A percentile compares a stretch with the other conserved stretches of the same genome.
These are phyloP conservation scores for Bathynomus jamesi DNA, from an alignment of 1,140 invertebrate genomes.

Conservation along the genomic window DNA sequence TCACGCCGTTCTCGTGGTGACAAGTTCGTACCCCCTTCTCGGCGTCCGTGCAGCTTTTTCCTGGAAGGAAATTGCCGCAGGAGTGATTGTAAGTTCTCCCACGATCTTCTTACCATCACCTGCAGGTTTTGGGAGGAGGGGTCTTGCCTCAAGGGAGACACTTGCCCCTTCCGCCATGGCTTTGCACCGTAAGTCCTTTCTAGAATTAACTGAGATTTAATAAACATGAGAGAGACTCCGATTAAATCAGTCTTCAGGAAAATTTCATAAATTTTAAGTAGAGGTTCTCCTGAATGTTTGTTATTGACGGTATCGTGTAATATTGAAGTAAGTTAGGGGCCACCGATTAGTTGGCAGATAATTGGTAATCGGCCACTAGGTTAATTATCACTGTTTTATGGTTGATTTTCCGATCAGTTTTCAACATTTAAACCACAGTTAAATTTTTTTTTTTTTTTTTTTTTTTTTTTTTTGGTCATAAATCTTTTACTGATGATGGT, in stretches of 20 bases:
- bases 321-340: no score
- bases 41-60: conserved; percentile 48
- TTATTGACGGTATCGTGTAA: no score
- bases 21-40: conserved; percentile 23
- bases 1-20: conserved; percentile 36
- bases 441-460: no score
- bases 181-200: conserved; percentile 38
- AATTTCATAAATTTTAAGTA: no score
- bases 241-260: background rate
- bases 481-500: no score
- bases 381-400: no score
- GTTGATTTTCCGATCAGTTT: no score
- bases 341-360: no score
- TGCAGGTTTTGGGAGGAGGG: conserved; percentile 50
- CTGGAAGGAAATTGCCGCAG: conserved; percentile 49
- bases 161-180: conserved; percentile 50
- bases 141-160: conserved; percentile 45
- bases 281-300: no score
- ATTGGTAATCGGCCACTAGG: no score
- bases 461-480: no score
- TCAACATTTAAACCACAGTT: no score
- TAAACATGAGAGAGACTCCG: background rate
- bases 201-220: background rate
- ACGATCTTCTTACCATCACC: conserved; percentile 49
- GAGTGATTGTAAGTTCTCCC: conserved; percentile 49